Base-by-base conservation (phyloP, 2,113 vertebrate species). In the Terrapene triunguis region DNA sequence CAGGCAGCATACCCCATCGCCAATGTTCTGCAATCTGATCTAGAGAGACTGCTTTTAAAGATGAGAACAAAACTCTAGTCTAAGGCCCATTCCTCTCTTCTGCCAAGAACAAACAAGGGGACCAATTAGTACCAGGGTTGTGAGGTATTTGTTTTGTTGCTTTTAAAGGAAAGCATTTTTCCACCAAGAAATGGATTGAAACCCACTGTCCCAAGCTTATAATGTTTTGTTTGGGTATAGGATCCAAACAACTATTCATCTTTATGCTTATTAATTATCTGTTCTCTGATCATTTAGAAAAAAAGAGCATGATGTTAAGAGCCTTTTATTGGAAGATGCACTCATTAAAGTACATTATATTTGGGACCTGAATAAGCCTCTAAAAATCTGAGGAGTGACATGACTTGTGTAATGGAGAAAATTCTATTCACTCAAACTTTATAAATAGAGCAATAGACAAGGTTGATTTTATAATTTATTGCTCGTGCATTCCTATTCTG, bases 1-100 rank as follows among this genome's bases (percentile, higher is more conserved):
- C 65, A n/a, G 24, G 35, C 9, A 81, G 50, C 32, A 53, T 22
- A n/a, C 5, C 0, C 1, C 10, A 5, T 0, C 6, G n/a, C 13
- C 0, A 12, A 24, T 2, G 1, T 1, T 11, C 42, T 0, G 32
- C 53, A 2, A 80, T 80, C 42, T 4, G 3, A 21, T 50, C 0
- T 2, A 8, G 24, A 5, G 5, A 51, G 8, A 42, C n/a, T n/a
- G 22, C 32, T 25, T 16, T 17, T 85, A 10, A 16, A 2, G 8
- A 38, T 21, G 29, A 44, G 5, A 57, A 51, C 47, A 7, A 8
- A 8, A 25, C 32, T 22, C 17, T 2, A 16, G 47, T 22, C 69
- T 2, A 42, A 21, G 5, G 10, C 84, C 12, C 85, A 76, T 1
- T 57, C 14, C 57, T 13, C 38, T 7, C 78, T 51, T 0, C 82